These are phyloP conservation scores for Ophraella communa DNA, from an alignment of 2,888 invertebrate species.

Conservation along the genomic window DNA sequence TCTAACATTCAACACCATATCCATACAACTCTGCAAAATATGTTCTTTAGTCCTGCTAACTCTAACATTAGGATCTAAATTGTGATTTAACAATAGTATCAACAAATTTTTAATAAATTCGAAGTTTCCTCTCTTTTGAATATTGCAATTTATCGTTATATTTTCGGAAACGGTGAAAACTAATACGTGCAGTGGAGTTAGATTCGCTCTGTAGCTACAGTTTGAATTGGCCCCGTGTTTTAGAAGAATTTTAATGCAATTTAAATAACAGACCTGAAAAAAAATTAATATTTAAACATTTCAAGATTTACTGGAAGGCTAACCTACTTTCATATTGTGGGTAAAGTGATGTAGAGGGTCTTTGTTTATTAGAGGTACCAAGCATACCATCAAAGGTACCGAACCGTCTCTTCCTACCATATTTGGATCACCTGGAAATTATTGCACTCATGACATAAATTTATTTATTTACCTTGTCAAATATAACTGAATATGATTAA, in stretches of 20 bases:
- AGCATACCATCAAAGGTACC: slow-evolving; percentile 76
- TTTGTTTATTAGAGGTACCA: slow-evolving; percentile 77
- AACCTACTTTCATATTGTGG: slow-evolving; percentile 72
- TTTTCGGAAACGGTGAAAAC: slow-evolving; percentile 76
- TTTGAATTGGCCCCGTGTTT: slow-evolving; percentile 77
- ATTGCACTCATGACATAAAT: not conserved
- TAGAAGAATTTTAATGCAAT: slow-evolving; percentile 72
- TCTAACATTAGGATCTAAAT: slow-evolving; percentile 69
- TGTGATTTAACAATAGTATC: slow-evolving; percentile 69
- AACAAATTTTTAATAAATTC: slow-evolving; percentile 75
- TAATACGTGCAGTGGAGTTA: slow-evolving; percentile 74
- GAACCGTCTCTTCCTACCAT: slow-evolving; percentile 75
- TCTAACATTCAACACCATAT: slow-evolving; percentile 73
- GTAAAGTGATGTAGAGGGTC: slow-evolving; percentile 76
- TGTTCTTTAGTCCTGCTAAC: slow-evolving; percentile 70
- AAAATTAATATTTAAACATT: too few species aligned
- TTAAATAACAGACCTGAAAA: slow-evolving; percentile 71
- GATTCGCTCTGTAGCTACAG: slow-evolving; percentile 71
- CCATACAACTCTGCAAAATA: slow-evolving; percentile 73
- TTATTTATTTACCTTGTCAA: too few species aligned
- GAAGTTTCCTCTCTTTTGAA: slow-evolving; percentile 71
- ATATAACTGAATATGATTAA: too few species aligned
- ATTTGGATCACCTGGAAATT: slow-evolving; percentile 66
- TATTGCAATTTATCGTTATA: slow-evolving; percentile 71
- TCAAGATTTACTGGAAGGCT: too few species aligned